phyloP scores from a whole-genome alignment of 2,888 invertebrate genomes.

The Leptogaster cylindrica region DNA sequence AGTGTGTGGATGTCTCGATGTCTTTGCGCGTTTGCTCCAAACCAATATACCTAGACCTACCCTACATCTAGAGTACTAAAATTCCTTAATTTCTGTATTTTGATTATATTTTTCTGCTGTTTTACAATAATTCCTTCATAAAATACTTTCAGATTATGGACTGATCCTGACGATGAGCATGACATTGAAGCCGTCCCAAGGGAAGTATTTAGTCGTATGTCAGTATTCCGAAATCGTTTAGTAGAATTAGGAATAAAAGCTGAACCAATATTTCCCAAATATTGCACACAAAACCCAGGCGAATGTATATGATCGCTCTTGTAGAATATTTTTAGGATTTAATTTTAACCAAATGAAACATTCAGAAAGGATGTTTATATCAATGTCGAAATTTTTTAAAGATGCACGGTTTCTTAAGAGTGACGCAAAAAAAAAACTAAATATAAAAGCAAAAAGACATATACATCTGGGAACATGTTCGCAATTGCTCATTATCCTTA shows the following conservation, averaged over 20 bases:
- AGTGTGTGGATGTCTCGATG: no score
- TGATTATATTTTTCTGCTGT: neutral
- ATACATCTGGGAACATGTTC: neutral
- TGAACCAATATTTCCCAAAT: constrained; percentile 62
- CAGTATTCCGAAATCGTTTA: constrained; percentile 61
- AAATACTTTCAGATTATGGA: constrained; percentile 55
- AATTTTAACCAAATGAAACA: constrained; percentile 2
- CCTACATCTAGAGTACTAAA: neutral
- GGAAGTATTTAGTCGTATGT: constrained; percentile 61
- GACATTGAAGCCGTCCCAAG: constrained; percentile 59
- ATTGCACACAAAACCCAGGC: constrained; percentile 62
- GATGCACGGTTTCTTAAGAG: constrained; percentile 28
- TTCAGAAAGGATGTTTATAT: neutral
- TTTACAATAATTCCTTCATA: neutral
- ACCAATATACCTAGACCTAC: no score
- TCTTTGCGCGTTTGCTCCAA: no score
- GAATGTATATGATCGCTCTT: constrained; percentile 61
- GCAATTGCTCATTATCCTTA: no score
- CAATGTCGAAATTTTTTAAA: constrained; percentile 26
- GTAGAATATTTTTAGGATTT: constrained; percentile 30
- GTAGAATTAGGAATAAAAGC: constrained; percentile 61
- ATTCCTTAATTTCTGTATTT: neutral
- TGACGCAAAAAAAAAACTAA: constrained; percentile 1
- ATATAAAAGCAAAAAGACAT: constrained; percentile 14
- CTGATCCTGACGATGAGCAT: constrained; percentile 60